These are phyloP conservation scores for Diplolepis rosae DNA, from an alignment of 2,888 invertebrate genomes.

Conservation along the genomic window DNA sequence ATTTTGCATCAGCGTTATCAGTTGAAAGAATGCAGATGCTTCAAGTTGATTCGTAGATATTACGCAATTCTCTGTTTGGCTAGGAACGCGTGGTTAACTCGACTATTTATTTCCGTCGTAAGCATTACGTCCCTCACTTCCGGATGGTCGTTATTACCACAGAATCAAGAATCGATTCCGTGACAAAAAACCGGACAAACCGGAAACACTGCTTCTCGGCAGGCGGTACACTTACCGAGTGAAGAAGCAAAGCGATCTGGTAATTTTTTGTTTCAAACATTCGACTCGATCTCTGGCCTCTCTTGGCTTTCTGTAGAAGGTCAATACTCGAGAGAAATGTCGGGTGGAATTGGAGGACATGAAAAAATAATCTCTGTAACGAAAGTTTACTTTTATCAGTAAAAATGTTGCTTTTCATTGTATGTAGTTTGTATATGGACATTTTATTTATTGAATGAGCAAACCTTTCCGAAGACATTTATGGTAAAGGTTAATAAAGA, in stretches of 20 bases:
- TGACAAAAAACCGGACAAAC: slow-evolving; percentile 31
- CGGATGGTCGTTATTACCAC: slow-evolving; percentile 44
- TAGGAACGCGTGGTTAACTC: slow-evolving; percentile 23
- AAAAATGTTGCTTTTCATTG: background rate
- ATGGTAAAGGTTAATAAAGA: slow-evolving; percentile 25
- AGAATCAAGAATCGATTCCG: slow-evolving; percentile 35
- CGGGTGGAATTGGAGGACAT: background rate
- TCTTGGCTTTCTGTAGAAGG: slow-evolving; percentile 28
- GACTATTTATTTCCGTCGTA: slow-evolving; percentile 29
- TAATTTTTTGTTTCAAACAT: slow-evolving; percentile 26
- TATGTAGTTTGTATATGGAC: background rate
- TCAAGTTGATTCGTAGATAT: background rate
- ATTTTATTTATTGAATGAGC: background rate
- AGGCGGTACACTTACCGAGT: slow-evolving; percentile 31
- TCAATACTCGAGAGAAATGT: slow-evolving; percentile 26
- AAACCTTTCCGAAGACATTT: slow-evolving; percentile 16
- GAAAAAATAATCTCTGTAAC: slow-evolving; percentile 7
- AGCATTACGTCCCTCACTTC: slow-evolving; percentile 39
- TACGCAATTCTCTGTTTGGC: slow-evolving; percentile 9
- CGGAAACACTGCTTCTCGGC: slow-evolving; percentile 30
- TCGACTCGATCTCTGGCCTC: slow-evolving; percentile 31
- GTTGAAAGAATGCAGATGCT: background rate
- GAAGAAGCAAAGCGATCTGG: slow-evolving; percentile 29
- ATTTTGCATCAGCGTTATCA: background rate
- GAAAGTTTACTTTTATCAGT: background rate